Base-by-base conservation (phyloP, 2,888 invertebrate species). In the Morpho helenor region DNA sequence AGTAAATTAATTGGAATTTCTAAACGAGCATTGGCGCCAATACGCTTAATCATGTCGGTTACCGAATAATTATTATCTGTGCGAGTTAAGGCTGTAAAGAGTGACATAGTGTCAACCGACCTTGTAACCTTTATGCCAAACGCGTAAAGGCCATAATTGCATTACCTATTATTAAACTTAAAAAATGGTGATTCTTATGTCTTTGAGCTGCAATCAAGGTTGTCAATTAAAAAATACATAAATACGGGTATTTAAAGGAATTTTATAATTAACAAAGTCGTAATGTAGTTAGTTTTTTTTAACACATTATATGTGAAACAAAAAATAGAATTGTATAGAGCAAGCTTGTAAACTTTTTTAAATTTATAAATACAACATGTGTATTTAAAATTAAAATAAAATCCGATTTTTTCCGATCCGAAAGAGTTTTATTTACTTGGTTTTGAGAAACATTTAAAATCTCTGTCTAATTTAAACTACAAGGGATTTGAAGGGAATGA, bases 21-120 rank as follows among this genome's bases (percentile, higher is more conserved):
- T 65, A 66, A 66, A 61, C 63, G 57, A 59, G 63, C 59, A 47
- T 52, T 60, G 65, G 68, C 68, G 68, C 68, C 66, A 66, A 61
- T 57, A 49, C 58, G 31, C 9, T 48, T 31, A 56, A 57, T 59
- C 49, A 55, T 53, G 56, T 56, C 54, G 50, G 53, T 60, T 57
- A 47, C 56, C 57, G 60, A 56, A 56, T 63, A 63, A 59, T 65
- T 58, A 62, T 54, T 54, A 49, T 53, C 55, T 42, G 47, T 46
- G 50, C 16, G 10, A 42, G 53, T 9, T 31, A 49, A 54, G 43
- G 7, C 23, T 51, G 51, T 16, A 16, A 22, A 7, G 44, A n/a
- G 31, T 31, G 31, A 5, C 31, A 31, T 31, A 31, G 5, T 31
- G 31, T 31, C 31, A 31, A 31, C 31, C 42, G 61, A 52, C 61